Percentiles rank a stretch among this genome's conserved stretches.
Evolutionary conservation across 2,888 invertebrate species (phyloP).

Genomic region (Ornithoptera priamus): DNA sequence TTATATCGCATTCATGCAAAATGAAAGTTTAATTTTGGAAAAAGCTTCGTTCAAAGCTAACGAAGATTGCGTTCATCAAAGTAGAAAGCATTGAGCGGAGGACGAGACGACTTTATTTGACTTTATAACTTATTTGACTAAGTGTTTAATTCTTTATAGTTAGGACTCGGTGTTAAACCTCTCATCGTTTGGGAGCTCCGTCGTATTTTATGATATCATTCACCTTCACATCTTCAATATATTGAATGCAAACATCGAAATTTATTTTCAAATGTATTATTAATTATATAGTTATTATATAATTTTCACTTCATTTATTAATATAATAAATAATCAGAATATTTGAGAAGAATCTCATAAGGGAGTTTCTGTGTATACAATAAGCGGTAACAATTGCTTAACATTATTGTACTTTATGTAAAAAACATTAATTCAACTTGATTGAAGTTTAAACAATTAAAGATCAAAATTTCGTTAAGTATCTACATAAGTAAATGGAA

Average conservation of each 20-base stretch:
- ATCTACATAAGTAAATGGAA: too few relatives aligned
- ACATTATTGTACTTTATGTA: too few relatives aligned
- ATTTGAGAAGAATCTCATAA: too few relatives aligned
- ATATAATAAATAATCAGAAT: neutral
- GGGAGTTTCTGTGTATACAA: too few relatives aligned
- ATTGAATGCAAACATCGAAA: neutral
- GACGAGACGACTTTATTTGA: neutral
- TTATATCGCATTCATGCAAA: neutral
- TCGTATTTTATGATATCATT: neutral
- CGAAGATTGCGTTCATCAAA: neutral
- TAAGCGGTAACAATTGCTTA: too few relatives aligned
- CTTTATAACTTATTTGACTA: neutral
- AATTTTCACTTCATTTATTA: neutral
- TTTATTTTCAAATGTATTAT: neutral
- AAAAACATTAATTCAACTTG: too few relatives aligned
- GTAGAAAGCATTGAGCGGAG: neutral
- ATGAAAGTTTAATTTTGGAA: neutral
- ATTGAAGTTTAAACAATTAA: too few relatives aligned
- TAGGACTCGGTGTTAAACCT: neutral
- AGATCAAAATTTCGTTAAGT: too few relatives aligned
- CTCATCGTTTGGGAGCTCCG: neutral
- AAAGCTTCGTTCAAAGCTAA: neutral
- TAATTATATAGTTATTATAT: neutral
- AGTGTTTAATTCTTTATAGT: neutral
- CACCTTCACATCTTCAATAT: neutral